Conservation (phyloP, 2,797 vertebrate genomes). For the Pristis pectinata region DNA sequence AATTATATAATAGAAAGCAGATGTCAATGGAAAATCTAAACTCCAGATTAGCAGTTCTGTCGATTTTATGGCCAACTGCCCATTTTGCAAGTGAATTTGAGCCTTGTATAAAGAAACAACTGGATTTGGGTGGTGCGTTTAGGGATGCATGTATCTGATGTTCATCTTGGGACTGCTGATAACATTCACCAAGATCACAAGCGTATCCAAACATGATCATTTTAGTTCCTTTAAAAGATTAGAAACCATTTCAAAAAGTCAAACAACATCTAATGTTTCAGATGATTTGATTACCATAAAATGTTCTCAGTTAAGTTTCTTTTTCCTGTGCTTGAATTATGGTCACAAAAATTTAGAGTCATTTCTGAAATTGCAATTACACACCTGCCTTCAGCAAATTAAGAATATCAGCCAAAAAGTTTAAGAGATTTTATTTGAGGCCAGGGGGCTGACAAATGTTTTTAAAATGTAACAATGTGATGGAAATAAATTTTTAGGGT, state of each 20-base stretch:
- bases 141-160: background rate
- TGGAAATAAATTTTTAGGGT: background rate
- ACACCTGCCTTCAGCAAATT: background rate
- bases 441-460: background rate
- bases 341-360: constrained; percentile 5
- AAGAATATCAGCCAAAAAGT: background rate
- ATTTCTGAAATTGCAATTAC: constrained; percentile 5
- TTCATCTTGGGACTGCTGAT: constrained; percentile 17
- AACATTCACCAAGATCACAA: background rate
- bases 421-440: constrained; percentile 1
- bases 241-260: constrained; percentile 19
- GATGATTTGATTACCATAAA: constrained; percentile 14
- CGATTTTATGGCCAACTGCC: constrained; percentile 8
- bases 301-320: background rate
- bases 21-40: constrained; percentile 18
- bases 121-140: background rate
- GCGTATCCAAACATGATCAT: background rate
- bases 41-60: constrained; percentile 22
- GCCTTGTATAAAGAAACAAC: constrained; percentile 32
- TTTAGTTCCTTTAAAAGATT: background rate
- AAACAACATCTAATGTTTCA: constrained; percentile 16
- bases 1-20: constrained; percentile 35
- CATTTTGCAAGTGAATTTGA: background rate
- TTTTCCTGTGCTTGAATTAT: background rate
- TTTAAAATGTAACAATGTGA: background rate